phyloP scores from a whole-genome alignment of 2,113 vertebrate species.

The Morphnarchus princeps region DNA sequence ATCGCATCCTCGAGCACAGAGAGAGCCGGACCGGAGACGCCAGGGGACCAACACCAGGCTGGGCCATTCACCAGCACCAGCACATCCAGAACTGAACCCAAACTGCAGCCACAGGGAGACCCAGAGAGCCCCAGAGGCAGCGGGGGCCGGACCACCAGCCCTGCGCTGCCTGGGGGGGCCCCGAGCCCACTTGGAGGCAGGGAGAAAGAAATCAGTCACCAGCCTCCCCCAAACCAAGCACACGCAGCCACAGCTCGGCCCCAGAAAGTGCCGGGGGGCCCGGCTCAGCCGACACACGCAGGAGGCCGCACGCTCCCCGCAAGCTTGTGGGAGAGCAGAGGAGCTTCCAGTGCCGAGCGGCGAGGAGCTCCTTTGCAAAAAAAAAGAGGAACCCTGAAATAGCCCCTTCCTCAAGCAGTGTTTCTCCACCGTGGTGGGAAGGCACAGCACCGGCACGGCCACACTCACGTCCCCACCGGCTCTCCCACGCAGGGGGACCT shows the following conservation, averaged over 20 bases:
- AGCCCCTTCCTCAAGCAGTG: background rate
- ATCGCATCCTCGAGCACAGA: accelerated
- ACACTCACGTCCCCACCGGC: accelerated
- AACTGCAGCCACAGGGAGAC: background rate
- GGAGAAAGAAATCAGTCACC: background rate
- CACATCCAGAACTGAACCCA: background rate
- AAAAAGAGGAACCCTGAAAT: background rate
- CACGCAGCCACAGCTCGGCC: background rate
- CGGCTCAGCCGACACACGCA: accelerated
- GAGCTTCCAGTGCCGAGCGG: accelerated
- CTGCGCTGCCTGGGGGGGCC: background rate
- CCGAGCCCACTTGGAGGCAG: too few relatives aligned
- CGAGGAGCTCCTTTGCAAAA: background rate
- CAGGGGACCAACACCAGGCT: accelerated
- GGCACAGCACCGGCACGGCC: background rate
- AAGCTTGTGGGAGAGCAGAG: background rate
- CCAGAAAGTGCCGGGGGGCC: background rate
- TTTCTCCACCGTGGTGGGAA: background rate
- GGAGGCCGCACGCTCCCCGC: accelerated
- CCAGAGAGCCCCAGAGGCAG: background rate
- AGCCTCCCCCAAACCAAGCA: background rate
- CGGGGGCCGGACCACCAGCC: background rate
- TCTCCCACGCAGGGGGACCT: accelerated
- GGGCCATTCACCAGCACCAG: background rate
- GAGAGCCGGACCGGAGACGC: too few relatives aligned